A percentile compares a stretch with the other conserved stretches of the same genome.
phyloP scores from a whole-genome alignment of 2,113 vertebrate genomes.

The Acinonyx jubatus region DNA sequence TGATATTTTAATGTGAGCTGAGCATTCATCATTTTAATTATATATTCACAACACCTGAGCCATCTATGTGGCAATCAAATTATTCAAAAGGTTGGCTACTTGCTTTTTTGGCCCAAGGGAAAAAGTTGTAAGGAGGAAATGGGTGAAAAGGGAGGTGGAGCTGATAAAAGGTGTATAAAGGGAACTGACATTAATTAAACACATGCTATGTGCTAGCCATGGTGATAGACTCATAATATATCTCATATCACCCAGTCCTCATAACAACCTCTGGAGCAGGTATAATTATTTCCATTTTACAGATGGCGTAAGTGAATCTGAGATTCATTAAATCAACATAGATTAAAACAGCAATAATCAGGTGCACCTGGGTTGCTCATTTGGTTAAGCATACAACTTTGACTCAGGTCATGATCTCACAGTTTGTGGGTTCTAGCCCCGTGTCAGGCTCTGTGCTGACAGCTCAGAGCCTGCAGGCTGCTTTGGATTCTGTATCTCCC shows the following conservation, averaged over 20 bases:
- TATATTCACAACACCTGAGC: conserved; percentile 54
- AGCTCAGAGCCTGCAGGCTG: too few species aligned
- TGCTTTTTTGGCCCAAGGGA: conserved; percentile 27
- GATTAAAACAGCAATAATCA: conserved; percentile 5
- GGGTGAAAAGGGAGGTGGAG: not conserved
- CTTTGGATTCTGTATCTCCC: too few species aligned
- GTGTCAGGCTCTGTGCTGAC: too few species aligned
- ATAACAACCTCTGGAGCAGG: not conserved
- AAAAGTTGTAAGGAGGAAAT: not conserved
- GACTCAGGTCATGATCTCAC: too few species aligned
- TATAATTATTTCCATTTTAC: not conserved
- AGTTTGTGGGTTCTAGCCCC: too few species aligned
- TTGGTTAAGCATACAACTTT: too few species aligned
- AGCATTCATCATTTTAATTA: conserved; percentile 77
- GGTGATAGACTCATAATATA: not conserved
- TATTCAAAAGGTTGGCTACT: conserved; percentile 58
- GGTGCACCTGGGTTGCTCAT: too few species aligned
- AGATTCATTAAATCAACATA: not conserved
- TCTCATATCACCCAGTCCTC: not conserved
- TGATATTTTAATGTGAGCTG: conserved; percentile 64
- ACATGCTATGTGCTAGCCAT: not conserved
- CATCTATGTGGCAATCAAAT: conserved; percentile 61
- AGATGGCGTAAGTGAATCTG: not conserved
- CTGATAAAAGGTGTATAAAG: conserved; percentile 23
- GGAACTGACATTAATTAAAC: conserved; percentile 58